Evolutionary conservation across 2,113 vertebrate genomes (phyloP).

Genomic region (Carollia perspicillata): DNA sequence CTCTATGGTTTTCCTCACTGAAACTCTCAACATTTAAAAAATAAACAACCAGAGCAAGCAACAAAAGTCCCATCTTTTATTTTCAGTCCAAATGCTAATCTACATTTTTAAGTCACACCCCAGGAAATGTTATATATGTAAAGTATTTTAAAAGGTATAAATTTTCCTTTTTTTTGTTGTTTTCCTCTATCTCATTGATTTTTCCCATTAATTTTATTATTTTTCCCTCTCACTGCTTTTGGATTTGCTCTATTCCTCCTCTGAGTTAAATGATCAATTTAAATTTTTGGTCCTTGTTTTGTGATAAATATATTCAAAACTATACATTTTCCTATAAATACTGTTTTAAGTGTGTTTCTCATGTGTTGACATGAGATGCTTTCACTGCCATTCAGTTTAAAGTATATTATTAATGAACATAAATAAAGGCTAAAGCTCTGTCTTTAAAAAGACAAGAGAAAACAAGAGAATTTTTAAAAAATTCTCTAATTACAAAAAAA

Average conservation of each 20-base stretch:
- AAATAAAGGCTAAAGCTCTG: neutral
- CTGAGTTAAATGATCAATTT: neutral
- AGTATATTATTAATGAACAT: neutral
- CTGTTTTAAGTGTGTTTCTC: neutral
- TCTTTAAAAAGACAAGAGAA: neutral
- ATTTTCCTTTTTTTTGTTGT: neutral
- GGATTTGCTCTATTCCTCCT: neutral
- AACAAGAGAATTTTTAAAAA: too few species aligned
- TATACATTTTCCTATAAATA: neutral
- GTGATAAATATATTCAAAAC: neutral
- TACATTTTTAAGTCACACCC: neutral
- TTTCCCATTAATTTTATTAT: neutral
- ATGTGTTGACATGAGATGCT: neutral
- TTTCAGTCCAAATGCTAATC: neutral
- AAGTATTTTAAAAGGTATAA: neutral
- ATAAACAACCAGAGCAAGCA: neutral
- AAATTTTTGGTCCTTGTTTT: neutral
- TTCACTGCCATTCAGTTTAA: neutral
- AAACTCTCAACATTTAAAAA: neutral
- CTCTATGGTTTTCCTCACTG: neutral
- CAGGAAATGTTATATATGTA: neutral
- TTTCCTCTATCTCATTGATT: neutral
- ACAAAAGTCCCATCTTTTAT: neutral
- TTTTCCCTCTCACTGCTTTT: neutral
- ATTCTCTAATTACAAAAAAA: neutral